A percentile compares a stretch with the other conserved stretches of the same genome.
phyloP scores from a whole-genome alignment of 2,113 vertebrate species.

The Tragulus kanchil region DNA sequence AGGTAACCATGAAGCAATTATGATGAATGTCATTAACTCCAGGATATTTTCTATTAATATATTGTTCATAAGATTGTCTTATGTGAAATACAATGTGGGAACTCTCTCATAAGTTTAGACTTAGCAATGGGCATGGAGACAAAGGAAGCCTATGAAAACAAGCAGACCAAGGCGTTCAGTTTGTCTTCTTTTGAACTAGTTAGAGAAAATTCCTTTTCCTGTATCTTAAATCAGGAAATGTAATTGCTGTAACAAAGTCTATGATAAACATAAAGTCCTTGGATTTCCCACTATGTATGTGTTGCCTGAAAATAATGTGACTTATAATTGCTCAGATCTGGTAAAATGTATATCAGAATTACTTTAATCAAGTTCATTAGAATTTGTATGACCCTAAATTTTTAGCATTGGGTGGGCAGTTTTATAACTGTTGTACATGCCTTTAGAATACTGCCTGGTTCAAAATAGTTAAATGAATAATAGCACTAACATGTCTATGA shows the following conservation, averaged over 20 bases:
- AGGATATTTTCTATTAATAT: background rate
- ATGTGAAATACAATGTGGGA: background rate
- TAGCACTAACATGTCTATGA: background rate
- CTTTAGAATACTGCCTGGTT: background rate
- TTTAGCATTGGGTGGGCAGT: background rate
- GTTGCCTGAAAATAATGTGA: background rate
- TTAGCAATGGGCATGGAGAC: background rate
- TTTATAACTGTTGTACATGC: background rate
- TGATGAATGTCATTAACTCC: background rate
- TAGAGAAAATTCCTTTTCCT: background rate
- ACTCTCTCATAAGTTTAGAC: background rate
- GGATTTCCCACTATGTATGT: background rate
- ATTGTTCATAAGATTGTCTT: background rate
- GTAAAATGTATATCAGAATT: conserved; percentile 20
- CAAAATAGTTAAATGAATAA: background rate
- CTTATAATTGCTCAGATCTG: background rate
- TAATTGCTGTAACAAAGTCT: background rate
- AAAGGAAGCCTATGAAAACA: background rate
- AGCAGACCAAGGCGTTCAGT: background rate
- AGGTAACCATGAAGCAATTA: background rate
- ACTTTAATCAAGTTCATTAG: background rate
- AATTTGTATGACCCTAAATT: conserved; percentile 1
- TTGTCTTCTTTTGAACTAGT: background rate
- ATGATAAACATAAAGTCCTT: background rate
- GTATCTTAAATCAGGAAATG: conserved; percentile 2